These are phyloP conservation scores for Taeniopygia guttata DNA, from an alignment of 2,797 vertebrate species.

Conservation along the genomic window DNA sequence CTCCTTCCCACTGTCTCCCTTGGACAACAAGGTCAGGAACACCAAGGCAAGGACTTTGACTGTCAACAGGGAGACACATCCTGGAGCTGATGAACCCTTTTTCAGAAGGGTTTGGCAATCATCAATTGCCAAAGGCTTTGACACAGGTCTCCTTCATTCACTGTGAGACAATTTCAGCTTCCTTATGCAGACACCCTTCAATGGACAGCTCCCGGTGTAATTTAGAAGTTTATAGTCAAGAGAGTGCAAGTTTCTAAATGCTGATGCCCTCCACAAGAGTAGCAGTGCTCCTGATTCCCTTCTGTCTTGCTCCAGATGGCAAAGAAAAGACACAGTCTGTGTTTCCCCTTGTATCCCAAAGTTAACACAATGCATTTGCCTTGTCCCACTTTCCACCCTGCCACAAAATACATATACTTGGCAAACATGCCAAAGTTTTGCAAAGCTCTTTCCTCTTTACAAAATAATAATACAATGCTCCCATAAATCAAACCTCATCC, in stretches of 20 bases:
- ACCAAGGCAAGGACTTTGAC: not conserved
- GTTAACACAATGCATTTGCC: not conserved
- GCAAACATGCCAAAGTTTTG: not conserved
- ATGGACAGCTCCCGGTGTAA: not conserved
- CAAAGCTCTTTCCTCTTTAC: not conserved
- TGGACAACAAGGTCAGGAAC: not conserved
- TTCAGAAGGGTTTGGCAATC: no score
- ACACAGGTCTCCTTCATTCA: not conserved
- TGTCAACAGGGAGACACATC: not conserved
- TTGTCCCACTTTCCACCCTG: not conserved
- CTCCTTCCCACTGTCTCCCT: fast-evolving
- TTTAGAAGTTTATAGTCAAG: not conserved
- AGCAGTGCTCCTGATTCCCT: not conserved
- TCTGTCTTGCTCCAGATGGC: not conserved
- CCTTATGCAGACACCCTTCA: not conserved
- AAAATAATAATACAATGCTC: not conserved
- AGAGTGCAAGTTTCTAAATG: not conserved
- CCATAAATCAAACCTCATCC: not conserved
- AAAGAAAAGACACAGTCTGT: not conserved
- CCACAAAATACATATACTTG: not conserved
- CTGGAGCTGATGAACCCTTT: not conserved
- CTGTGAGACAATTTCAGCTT: not conserved
- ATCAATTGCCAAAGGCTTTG: not conserved
- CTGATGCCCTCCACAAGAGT: not conserved
- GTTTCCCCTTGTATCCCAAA: not conserved